Evolutionary conservation across 2,797 vertebrate species (phyloP), one percentile per base, ranked within the genome.

Genomic region (Epinephelus coioides): DNA sequence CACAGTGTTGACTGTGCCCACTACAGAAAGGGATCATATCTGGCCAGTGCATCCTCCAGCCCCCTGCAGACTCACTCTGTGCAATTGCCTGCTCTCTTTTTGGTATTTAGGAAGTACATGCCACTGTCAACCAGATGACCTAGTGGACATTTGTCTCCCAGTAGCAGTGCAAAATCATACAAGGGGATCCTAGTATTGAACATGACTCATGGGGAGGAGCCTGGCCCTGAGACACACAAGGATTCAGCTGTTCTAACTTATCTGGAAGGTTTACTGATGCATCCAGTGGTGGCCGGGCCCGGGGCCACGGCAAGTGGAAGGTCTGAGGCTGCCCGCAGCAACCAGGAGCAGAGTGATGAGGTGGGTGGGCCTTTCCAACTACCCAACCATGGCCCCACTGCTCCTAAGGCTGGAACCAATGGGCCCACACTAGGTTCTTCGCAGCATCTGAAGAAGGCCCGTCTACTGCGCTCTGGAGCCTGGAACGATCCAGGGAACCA

Each of bases 191-290:
- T 95, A 95, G 87, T 96, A 93, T 99, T 99, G 98, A 99, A 99
- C 98, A 99, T 99, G 98, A 99, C 98, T 99, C 97, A 99, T 99
- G 98, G 98, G 96, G 98, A 99, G 97, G 98, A 99, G 97, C 97
- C 98, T 98, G 97, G 97, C 98, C 98, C 98, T 98, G 98, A 99
- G 96, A 99, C 98, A 97, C 97, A 99, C 96, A 98, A 98, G 97
- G 98, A 99, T 99, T 98, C 98, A 95, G 95, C 97, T 96, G 98
- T 98, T 98, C 95, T 99, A 98, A 99, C 98, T 96, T 99, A 99
- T 96, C 96, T 99, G 96, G 98, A 99, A 95, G 98, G 98, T 97
- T 98, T 99, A 98, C 98, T 99, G 96, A 99, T 99, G 98, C 98
- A 99, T 98, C 98, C 98, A 94, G 97, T 98, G 94, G 96, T 97